Percentiles rank a stretch among this genome's conserved stretches.
Conservation (phyloP, 2,888 invertebrate species). For the Nemotelus pantherinus region DNA sequence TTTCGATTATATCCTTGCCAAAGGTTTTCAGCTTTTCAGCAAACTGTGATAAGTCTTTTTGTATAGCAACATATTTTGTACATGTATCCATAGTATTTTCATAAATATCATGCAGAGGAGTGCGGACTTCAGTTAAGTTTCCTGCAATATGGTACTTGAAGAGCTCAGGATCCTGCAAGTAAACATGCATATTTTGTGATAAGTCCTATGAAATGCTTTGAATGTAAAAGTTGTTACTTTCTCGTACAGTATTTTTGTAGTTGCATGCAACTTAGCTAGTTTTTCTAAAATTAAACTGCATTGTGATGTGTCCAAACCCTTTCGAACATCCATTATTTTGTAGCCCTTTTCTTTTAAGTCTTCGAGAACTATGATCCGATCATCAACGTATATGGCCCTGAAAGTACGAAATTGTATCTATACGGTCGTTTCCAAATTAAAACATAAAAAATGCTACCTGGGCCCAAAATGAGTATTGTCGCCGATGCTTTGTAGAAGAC, state of each 20-base stretch:
- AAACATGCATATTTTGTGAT: not conserved
- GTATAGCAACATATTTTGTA: slow-evolving; percentile 54
- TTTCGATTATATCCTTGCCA: slow-evolving; percentile 54
- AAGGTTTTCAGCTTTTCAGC: slow-evolving; percentile 54
- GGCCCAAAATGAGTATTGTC: slow-evolving; percentile 56
- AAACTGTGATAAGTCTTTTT: slow-evolving; percentile 54
- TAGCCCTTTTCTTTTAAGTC: slow-evolving; percentile 67
- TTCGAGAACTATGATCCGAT: slow-evolving; percentile 64
- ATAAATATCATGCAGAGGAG: slow-evolving; percentile 57
- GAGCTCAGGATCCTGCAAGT: slow-evolving; percentile 54
- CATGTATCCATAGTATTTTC: slow-evolving; percentile 54
- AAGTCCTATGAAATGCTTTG: no score
- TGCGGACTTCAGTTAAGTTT: slow-evolving; percentile 55
- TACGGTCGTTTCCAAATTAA: not conserved
- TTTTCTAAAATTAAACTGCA: slow-evolving; percentile 65
- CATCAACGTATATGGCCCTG: slow-evolving; percentile 56
- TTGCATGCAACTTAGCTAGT: slow-evolving; percentile 68
- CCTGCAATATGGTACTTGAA: slow-evolving; percentile 56
- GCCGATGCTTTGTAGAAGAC: slow-evolving; percentile 53
- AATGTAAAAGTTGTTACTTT: slow-evolving; percentile 59
- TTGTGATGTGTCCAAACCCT: slow-evolving; percentile 66
- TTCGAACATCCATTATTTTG: slow-evolving; percentile 65
- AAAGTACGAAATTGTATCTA: not conserved
- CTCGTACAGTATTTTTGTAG: slow-evolving; percentile 66
- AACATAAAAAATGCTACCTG: not conserved